Conservation (phyloP, 2,797 vertebrate genomes). For the Amblyopsis hoosieri region DNA sequence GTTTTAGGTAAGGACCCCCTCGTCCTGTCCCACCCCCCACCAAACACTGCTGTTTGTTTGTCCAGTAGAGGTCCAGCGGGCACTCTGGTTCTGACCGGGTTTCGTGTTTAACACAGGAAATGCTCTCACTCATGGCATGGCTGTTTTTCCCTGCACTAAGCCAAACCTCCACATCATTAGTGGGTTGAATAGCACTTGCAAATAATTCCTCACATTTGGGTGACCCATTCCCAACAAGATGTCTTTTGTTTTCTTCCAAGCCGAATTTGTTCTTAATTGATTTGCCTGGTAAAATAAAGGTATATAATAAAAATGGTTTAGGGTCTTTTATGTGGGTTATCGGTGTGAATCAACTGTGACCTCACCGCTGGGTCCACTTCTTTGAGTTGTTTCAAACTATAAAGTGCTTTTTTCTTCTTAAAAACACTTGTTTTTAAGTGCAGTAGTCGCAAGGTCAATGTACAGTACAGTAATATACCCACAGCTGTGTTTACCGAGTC, state of each 20-base stretch:
- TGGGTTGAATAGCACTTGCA: conserved; percentile 32
- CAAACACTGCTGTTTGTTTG: conserved; percentile 45
- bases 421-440: no score
- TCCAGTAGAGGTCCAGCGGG: conserved; percentile 7
- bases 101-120: background rate
- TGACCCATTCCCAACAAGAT: background rate
- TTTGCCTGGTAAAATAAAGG: no score
- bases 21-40: conserved; percentile 53
- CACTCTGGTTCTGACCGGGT: conserved; percentile 7
- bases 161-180: conserved; percentile 38
- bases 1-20: conserved; percentile 85
- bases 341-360: no score
- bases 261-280: no score
- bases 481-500: conserved; percentile 9
- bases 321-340: no score
- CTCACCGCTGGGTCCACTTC: no score
- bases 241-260: background rate
- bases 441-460: no score
- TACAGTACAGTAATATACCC: background rate
- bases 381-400: no score
- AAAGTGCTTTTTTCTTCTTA: no score
- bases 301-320: no score
- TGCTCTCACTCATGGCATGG: conserved; percentile 46
- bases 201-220: conserved; percentile 1
- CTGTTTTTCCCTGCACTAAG: conserved; percentile 51